Conservation (phyloP, 2,113 vertebrate species). For the Empidonax alnorum region DNA sequence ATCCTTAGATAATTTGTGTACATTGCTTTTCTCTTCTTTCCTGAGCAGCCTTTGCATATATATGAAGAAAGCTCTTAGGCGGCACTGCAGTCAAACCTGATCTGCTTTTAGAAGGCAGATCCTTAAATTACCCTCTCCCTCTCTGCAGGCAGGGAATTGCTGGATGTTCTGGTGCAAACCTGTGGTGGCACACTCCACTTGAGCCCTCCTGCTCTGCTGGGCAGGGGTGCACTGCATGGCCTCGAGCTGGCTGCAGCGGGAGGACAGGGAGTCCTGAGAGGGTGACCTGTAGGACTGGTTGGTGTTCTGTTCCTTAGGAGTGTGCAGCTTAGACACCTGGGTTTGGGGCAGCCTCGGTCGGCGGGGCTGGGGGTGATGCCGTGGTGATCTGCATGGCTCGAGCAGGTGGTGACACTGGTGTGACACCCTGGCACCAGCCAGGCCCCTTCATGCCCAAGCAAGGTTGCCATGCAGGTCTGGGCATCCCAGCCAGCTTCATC, state of each 20-base stretch:
- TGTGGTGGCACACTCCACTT: fast-evolving
- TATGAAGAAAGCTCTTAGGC: constrained; percentile 51
- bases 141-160: constrained; percentile 33
- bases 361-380: fast-evolving
- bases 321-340: background rate
- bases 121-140: constrained; percentile 57
- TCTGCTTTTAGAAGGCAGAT: constrained; percentile 63
- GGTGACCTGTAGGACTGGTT: background rate
- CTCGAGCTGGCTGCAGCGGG: background rate
- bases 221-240: background rate
- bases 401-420: background rate
- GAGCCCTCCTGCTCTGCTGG: background rate
- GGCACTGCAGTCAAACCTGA: constrained; percentile 57
- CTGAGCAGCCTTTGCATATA: constrained; percentile 32
- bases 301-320: background rate
- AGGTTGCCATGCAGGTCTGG: background rate
- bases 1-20: constrained; percentile 35
- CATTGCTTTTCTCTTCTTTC: background rate
- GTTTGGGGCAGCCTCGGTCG: background rate
- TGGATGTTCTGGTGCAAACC: constrained; percentile 7
- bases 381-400: fast-evolving
- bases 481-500: background rate
- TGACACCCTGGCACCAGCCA: background rate
- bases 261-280: background rate
- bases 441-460: background rate